phyloP scores from a whole-genome alignment of 2,797 vertebrate species.

The Cirrhinus molitorella region DNA sequence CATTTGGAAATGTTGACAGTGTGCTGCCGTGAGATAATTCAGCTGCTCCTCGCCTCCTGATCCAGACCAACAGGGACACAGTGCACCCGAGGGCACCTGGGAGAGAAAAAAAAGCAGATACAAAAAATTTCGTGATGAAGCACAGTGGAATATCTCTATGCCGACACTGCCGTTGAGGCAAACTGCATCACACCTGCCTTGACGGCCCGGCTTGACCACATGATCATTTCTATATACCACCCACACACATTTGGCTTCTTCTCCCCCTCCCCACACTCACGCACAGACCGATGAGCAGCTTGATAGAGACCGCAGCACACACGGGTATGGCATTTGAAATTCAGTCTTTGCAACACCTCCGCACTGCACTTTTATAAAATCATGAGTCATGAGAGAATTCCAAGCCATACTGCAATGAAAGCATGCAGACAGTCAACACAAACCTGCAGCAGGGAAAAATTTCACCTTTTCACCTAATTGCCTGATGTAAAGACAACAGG shows the following conservation, averaged over 20 bases:
- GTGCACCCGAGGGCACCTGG: conserved; percentile 68
- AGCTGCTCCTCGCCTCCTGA: conserved; percentile 66
- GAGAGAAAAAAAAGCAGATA: conserved; percentile 28
- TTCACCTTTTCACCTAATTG: not conserved
- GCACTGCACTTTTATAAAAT: conserved; percentile 69
- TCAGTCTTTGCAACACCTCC: conserved; percentile 57
- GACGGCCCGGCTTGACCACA: conserved; percentile 21
- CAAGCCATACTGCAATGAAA: conserved; percentile 25
- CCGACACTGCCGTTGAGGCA: not conserved
- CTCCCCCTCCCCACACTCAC: conserved; percentile 29
- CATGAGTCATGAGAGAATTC: conserved; percentile 76
- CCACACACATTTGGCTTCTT: conserved; percentile 46
- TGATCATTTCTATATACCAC: conserved; percentile 45
- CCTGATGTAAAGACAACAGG: conserved; percentile 4
- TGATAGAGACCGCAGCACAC: conserved; percentile 45
- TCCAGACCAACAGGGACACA: conserved; percentile 72
- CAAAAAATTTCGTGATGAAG: conserved; percentile 6
- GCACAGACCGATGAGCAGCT: conserved; percentile 46
- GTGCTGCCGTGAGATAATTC: conserved; percentile 66
- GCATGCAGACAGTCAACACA: conserved; percentile 18
- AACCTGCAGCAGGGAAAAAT: conserved; percentile 17
- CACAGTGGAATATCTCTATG: not conserved
- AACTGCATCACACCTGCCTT: conserved; percentile 41
- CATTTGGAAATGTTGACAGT: conserved; percentile 33
- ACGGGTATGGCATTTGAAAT: conserved; percentile 48